Evolutionary conservation across 2,888 invertebrate genomes (phyloP), one percentile per base, ranked within the genome.

Genomic region (Syrista parreyssii): DNA sequence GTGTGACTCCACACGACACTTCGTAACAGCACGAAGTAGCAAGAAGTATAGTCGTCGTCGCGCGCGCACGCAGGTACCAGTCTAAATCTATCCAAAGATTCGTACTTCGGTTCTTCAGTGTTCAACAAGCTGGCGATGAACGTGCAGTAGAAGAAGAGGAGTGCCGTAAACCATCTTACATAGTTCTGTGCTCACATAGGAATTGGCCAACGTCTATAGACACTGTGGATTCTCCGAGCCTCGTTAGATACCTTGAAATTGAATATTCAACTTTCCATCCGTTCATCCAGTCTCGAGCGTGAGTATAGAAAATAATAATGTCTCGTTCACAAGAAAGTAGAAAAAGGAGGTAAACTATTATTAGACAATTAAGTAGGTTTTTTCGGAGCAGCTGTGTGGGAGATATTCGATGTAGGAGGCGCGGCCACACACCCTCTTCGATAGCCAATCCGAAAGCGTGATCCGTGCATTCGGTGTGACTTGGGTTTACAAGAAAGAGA

Each of bases 341-440:
- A 30, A 69, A 32, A 32, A 69, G 30, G 2, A 69, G 31, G 2
- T 30, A 69, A 32, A 32, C 69, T 69, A 69, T 69, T 69, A 69
- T 69, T 69, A 69, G 69, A n/a, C 6, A 30, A 69, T 69, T 11
- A 69, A 69, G 69, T 6, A 32, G 30, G 69, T 69, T 68, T 68
- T 12, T 69, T 32, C 69, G 69, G 15, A 30, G 32, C 69, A 69
- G 69, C 69, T 35, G 71, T 40, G 34, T 9, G 3, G 32, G 75
- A 68, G 30, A 40, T 40, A 34, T 36, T 73, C 80, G 76, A 75
- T 75, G 77, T 78, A 77, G 80, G 79, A 77, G 80, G 80, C 79
- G 76, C 77, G 80, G 77, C 68, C 31, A 68, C 80, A 79, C 79
- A 80, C 78, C 80, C 80, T 79, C 79, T 74, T 72, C 76, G 76